Conservation (phyloP, 2,888 invertebrate genomes). For the Rhaphigaster nebulosa region DNA sequence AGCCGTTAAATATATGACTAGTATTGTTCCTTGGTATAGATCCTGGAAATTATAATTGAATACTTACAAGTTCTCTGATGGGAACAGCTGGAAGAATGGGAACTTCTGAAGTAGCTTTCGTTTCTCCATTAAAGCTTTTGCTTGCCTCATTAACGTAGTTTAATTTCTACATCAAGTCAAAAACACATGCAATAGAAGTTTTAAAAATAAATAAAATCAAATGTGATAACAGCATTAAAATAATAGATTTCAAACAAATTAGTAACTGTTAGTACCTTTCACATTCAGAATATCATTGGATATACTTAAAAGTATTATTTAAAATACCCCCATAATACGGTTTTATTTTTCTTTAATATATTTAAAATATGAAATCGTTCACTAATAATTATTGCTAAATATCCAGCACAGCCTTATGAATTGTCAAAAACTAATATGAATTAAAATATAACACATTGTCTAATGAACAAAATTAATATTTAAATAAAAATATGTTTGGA, state of each 20-base stretch:
- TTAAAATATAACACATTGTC: background rate
- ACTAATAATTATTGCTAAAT: constrained; percentile 59
- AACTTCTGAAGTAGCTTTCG: constrained; percentile 65
- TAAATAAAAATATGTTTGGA: background rate
- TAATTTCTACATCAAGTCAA: constrained; percentile 66
- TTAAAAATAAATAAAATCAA: constrained; percentile 59
- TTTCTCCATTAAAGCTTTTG: constrained; percentile 65
- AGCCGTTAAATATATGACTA: background rate
- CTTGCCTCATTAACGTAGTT: constrained; percentile 67
- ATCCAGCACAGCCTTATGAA: background rate
- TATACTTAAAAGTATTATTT: background rate
- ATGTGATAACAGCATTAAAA: constrained; percentile 59
- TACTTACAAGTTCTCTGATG: constrained; percentile 71
- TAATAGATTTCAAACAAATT: background rate
- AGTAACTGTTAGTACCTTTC: background rate
- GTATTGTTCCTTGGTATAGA: background rate
- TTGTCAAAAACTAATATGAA: background rate
- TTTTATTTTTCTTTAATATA: background rate
- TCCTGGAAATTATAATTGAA: background rate
- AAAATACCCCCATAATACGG: background rate
- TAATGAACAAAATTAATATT: background rate
- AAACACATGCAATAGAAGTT: constrained; percentile 59
- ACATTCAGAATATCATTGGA: background rate
- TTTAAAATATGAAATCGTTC: background rate
- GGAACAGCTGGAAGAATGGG: constrained; percentile 71